Evolutionary conservation across 2,797 vertebrate species (phyloP).

Genomic region (Propithecus perrieri): DNA sequence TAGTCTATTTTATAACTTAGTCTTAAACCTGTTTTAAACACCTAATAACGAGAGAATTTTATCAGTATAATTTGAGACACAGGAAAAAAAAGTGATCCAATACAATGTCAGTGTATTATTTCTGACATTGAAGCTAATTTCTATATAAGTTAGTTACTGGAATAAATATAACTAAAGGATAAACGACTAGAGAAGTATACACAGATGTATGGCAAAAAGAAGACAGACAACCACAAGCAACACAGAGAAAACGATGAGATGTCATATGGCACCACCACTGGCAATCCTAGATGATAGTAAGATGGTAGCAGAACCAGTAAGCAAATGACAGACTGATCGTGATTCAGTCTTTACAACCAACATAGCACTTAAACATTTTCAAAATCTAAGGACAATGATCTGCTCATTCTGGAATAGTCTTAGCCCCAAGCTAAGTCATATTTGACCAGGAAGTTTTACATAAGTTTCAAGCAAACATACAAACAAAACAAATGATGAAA

Average conservation of each 20-base stretch:
- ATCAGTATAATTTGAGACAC: constrained; percentile 8
- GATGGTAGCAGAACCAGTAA: neutral
- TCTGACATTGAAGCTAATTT: neutral
- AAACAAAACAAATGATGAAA: constrained; percentile 34
- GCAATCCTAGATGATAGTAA: neutral
- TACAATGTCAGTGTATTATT: neutral
- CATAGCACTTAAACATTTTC: neutral
- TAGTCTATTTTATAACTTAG: neutral
- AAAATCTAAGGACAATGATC: constrained; percentile 18
- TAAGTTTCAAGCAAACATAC: constrained; percentile 28
- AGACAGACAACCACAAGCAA: neutral
- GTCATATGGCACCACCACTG: neutral
- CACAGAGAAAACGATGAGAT: neutral
- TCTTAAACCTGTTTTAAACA: constrained; percentile 13
- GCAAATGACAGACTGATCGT: neutral
- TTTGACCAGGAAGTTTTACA: neutral
- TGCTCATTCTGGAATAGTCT: neutral
- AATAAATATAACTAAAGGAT: neutral
- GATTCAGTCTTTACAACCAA: neutral
- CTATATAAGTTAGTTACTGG: neutral
- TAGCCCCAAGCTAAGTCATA: neutral
- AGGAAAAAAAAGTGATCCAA: neutral
- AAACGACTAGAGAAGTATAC: neutral
- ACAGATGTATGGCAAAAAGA: neutral
- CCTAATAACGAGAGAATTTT: neutral